Base-by-base conservation (phyloP, 1,140 invertebrate genomes). In the Lasaia peninsularis region DNA sequence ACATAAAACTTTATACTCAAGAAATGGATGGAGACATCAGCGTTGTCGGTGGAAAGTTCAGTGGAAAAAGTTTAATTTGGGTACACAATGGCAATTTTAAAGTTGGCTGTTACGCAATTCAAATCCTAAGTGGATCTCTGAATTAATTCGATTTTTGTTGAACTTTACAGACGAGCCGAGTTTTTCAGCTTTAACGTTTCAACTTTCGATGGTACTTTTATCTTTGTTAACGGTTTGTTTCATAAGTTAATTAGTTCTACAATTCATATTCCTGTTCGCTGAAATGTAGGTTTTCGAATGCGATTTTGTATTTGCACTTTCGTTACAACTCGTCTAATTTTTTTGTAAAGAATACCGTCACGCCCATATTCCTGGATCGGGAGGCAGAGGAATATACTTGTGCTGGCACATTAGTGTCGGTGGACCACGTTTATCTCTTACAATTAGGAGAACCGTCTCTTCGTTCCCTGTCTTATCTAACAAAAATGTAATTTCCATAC, bases 211-310 rank as follows among this genome's bases (percentile, higher is more conserved):
- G 50, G 48, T 52, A 40, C 54, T 56, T 56, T 35, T 56, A 52
- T 60, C 56, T 58, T 16, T 40, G 35, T 58, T 37, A 52, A 37
- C 35, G 56, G 56, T 6, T 58, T 35, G 24, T 31, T 33, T 44
- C 33, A 16, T 51, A 52, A 58, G 48, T 55, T 20, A 58, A 58
- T 58, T 51, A 58, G 49, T 52, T 40, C 33, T 52, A 16, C n/a
- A 52, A 24, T 54, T 40, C 21, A 44, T 55, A 37, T 14, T 14
- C 12, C 21, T 35, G 20, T 40, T 28, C 24, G 34, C 24, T 21
- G 9, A 18, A 67, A 60, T 65, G 16, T 40, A 8, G 37, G n/a
- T 56, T 72, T 74, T 66, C 62, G 67, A 60, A 74, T 67, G 64
- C 65, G 60, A 73, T 28, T 28, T 28, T 5, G 24, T 6, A 28